phyloP scores from a whole-genome alignment of 2,113 vertebrate species.

The Python bivittatus region DNA sequence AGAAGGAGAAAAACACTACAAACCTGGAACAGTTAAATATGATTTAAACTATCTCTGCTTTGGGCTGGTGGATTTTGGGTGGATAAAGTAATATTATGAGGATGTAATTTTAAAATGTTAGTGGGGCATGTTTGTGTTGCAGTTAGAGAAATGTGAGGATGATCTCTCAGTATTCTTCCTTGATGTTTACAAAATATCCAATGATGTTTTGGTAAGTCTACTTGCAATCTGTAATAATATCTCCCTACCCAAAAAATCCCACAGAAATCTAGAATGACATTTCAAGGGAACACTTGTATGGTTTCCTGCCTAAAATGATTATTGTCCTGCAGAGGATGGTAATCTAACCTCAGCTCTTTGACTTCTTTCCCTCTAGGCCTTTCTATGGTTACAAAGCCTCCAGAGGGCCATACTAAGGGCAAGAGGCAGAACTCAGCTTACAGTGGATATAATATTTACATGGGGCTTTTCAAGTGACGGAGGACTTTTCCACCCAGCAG shows the following conservation, averaged over 20 bases:
- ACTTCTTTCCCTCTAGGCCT: neutral
- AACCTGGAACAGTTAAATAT: too few relatives aligned
- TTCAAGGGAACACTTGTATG: neutral
- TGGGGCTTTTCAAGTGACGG: neutral
- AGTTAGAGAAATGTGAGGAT: too few relatives aligned
- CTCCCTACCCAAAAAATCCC: too few relatives aligned
- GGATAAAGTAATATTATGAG: too few relatives aligned
- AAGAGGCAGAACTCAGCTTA: neutral
- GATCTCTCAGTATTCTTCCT: neutral
- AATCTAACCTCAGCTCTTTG: neutral
- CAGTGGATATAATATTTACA: neutral
- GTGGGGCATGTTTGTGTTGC: too few relatives aligned
- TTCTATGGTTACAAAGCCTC: neutral
- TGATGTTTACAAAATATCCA: neutral
- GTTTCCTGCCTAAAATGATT: neutral
- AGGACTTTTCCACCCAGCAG: neutral
- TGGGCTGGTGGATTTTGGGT: too few relatives aligned
- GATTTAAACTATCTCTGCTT: too few relatives aligned
- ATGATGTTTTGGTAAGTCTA: neutral
- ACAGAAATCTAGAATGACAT: neutral
- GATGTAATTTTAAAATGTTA: too few relatives aligned
- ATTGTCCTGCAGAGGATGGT: neutral
- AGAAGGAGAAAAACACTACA: too few relatives aligned
- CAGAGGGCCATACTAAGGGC: neutral
- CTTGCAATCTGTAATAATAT: neutral